Evolutionary conservation across 2,888 invertebrate species (phyloP).

Genomic region (Drosophila falleni): DNA sequence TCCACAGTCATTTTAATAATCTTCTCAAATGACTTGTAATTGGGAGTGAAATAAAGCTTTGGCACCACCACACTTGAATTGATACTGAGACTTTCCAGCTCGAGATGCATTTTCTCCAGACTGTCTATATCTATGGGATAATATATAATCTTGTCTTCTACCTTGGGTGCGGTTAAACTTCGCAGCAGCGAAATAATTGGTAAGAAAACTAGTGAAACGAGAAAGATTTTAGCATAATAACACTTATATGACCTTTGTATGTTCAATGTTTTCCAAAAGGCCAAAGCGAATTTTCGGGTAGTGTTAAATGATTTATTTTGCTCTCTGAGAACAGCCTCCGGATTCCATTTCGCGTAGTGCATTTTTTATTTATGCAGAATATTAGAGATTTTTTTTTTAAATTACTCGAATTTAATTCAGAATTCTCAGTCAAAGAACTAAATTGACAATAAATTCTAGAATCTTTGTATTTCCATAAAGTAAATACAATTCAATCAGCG

Average conservation of each 20-base stretch:
- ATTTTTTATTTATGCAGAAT: neutral
- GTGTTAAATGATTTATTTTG: slow-evolving; percentile 12
- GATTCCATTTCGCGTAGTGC: slow-evolving; percentile 20
- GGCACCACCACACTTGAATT: neutral
- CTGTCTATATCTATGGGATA: slow-evolving; percentile 5
- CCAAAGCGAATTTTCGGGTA: slow-evolving; percentile 10
- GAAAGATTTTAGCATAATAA: slow-evolving; percentile 1
- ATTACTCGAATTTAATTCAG: too few relatives aligned
- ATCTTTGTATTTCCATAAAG: neutral
- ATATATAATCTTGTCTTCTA: neutral
- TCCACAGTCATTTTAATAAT: neutral
- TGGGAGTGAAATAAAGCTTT: neutral
- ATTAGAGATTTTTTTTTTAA: neutral
- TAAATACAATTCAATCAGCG: neutral
- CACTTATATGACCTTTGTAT: slow-evolving; percentile 12
- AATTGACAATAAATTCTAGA: neutral
- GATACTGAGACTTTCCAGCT: neutral
- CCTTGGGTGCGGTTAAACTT: neutral
- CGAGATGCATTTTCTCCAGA: neutral
- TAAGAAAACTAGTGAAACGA: slow-evolving; percentile 16
- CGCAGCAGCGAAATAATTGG: slow-evolving; percentile 2
- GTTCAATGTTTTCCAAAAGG: slow-evolving; percentile 20
- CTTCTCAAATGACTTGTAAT: neutral
- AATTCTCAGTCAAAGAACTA: neutral
- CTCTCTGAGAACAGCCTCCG: neutral